phyloP scores from a whole-genome alignment of 2,113 vertebrate genomes.

The Eulemur rufifrons region DNA sequence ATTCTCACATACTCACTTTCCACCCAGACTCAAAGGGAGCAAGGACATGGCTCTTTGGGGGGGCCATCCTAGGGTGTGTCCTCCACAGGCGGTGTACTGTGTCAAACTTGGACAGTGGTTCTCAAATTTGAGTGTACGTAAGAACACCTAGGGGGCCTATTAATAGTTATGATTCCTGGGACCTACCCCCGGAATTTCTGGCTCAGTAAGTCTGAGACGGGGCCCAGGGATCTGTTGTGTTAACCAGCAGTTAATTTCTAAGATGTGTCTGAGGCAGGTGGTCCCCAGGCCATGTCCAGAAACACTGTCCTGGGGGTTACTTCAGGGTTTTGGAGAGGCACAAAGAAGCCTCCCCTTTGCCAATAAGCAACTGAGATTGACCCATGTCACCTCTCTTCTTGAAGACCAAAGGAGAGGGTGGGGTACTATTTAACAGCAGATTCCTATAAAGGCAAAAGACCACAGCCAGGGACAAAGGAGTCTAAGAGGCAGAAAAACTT shows the following conservation, averaged over 20 bases:
- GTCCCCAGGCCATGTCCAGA: background rate
- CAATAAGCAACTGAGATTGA: background rate
- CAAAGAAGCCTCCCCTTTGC: background rate
- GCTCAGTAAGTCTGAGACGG: background rate
- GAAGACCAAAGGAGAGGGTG: background rate
- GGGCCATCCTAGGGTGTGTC: background rate
- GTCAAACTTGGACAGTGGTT: background rate
- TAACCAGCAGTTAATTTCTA: background rate
- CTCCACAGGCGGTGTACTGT: background rate
- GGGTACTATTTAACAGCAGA: background rate
- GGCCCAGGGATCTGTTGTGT: background rate
- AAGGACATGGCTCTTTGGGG: background rate
- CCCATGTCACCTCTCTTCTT: background rate
- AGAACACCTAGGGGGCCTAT: background rate
- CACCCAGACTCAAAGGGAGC: background rate
- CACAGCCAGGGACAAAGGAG: background rate
- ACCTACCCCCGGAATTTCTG: background rate
- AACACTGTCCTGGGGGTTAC: background rate
- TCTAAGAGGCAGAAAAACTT: background rate
- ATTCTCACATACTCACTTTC: background rate
- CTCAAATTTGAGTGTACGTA: background rate
- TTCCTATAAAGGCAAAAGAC: background rate
- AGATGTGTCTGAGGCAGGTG: background rate
- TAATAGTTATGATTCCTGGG: background rate
- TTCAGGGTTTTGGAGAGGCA: background rate